Conservation (phyloP, 53 echinoderm and acorn worm species). For the Pentamera pediparva region DNA sequence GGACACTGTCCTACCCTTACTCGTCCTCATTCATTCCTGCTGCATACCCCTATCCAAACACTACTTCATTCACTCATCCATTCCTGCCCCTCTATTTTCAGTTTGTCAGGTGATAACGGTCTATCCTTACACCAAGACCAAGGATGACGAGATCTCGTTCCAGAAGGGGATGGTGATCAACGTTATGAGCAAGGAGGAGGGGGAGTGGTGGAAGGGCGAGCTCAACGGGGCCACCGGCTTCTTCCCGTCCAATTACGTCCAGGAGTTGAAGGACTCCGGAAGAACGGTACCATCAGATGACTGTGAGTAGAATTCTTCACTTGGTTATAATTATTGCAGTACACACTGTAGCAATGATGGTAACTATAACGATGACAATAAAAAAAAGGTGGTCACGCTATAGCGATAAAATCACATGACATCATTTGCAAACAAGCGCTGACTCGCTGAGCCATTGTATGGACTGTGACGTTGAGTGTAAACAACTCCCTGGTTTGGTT, state of each 20-base stretch:
- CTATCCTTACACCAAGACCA: conserved; percentile 80
- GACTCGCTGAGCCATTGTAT: no score
- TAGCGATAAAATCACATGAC: no score
- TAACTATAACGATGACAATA: no score
- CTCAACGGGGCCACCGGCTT: conserved; percentile 71
- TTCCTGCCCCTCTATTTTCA: neutral
- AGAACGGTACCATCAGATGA: conserved; percentile 40
- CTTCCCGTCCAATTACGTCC: conserved; percentile 95
- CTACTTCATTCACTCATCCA: no score
- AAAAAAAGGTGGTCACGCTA: no score
- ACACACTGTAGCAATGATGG: no score
- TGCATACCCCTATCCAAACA: neutral
- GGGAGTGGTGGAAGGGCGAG: conserved; percentile 98
- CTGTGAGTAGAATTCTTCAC: conserved; percentile 39
- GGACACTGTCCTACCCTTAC: no score
- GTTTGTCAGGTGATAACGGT: conserved; percentile 92
- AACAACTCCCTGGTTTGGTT: no score
- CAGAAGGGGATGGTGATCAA: conserved; percentile 84
- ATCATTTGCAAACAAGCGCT: no score
- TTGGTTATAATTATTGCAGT: no score
- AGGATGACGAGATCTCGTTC: conserved; percentile 82
- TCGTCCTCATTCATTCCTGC: neutral
- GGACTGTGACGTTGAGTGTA: no score
- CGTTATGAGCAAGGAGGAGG: conserved; percentile 76
- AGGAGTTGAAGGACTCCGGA: conserved; percentile 69